A percentile compares a stretch with the other conserved stretches of the same genome.
Evolutionary conservation across 2,113 vertebrate genomes (phyloP).

Genomic region (Erythrocercus mccallii): DNA sequence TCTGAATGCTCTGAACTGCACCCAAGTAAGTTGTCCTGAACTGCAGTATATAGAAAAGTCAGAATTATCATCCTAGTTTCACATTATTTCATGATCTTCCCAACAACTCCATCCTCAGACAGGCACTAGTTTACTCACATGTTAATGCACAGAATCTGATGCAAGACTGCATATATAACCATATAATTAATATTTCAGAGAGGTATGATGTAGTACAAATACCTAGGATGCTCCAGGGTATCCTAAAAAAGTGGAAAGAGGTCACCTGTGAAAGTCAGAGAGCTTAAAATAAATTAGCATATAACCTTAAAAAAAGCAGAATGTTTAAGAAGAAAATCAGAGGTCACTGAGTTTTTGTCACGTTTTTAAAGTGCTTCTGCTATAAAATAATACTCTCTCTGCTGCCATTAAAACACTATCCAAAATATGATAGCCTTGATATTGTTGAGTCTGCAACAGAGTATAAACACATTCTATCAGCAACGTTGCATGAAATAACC

Average conservation of each 20-base stretch:
- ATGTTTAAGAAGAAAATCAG: not conserved
- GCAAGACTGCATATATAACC: not conserved
- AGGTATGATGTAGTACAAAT: not conserved
- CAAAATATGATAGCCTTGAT: constrained; percentile 63
- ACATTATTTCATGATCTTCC: not conserved
- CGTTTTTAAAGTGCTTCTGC: not conserved
- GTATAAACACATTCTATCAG: constrained; percentile 56
- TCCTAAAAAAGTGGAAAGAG: not conserved
- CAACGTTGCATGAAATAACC: constrained; percentile 27
- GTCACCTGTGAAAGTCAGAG: not conserved
- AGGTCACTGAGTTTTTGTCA: not conserved
- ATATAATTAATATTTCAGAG: not conserved
- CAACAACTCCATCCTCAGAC: not conserved
- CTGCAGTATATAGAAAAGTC: not conserved
- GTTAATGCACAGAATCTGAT: not conserved
- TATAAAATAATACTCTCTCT: not conserved
- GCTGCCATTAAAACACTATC: constrained; percentile 38
- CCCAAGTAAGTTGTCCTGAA: not conserved
- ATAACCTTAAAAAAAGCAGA: not conserved
- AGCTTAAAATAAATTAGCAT: not conserved
- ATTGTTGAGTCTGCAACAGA: constrained; percentile 60
- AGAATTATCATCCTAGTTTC: not conserved
- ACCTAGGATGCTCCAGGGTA: not conserved
- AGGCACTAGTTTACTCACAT: not conserved
- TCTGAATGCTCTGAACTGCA: not conserved